Base-by-base conservation (phyloP, 2,113 vertebrate species). In the Cyanoramphus novaezelandiae region DNA sequence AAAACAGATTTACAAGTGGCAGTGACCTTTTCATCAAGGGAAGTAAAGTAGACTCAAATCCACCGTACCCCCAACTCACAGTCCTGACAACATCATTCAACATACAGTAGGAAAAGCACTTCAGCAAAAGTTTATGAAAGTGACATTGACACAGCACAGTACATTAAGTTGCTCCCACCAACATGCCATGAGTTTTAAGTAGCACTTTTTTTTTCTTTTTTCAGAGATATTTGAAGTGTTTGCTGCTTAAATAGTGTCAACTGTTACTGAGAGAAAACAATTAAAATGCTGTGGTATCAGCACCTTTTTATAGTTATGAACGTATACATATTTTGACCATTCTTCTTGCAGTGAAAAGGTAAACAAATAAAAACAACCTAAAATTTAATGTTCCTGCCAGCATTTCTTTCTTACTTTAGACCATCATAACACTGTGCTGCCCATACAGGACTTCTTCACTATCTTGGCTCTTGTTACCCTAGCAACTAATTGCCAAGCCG, bases 401-500 rank as follows among this genome's bases (percentile, higher is more conserved):
- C 31, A 59, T 87, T 52, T 85, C 28, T 82, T 76, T 37, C 52
- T 87, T 77, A 79, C 79, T 77, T 82, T 79, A 84, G 86, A 50
- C 16, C 50, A 47, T 10, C n/a, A 27, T 39, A 89, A 89, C 3
- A 0, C 33, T 60, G 57, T 31, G 71, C 81, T 96, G 62, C 74
- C 55, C 92, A 79, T 65, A 79, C 63, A 94, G 89, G 37, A 62
- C 71, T 82, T 72, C 77, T 24, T 94, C 89, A 53, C 94, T 80
- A 75, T 81, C 95, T 79, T 80, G 82, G 64, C 74, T 93, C 94
- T 94, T 92, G 98, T 98, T 98, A 96, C 97, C 97, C 91, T 98
- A 96, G 98, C 95, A 97, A 98, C 97, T 98, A 98, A 98, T 97
- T 98, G 97, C 92, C 92, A 94, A 81, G 96, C 93, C 93, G 69